Conservation (phyloP, 2,888 invertebrate species). For the Eurois occulta region DNA sequence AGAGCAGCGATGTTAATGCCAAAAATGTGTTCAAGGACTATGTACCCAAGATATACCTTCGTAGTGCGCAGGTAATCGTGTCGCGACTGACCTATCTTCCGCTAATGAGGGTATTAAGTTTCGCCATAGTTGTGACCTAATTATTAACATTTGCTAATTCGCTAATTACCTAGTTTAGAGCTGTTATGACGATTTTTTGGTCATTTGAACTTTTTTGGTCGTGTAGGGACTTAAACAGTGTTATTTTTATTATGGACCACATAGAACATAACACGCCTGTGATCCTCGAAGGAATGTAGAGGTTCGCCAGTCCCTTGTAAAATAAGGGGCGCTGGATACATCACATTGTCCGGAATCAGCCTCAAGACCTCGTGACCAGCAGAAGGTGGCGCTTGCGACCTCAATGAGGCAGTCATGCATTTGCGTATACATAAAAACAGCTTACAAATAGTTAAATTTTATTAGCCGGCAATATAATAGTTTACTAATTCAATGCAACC, state of each 20-base stretch:
- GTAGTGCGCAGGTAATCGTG: not conserved
- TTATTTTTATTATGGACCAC: not conserved
- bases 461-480: not conserved
- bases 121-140: slow-evolving; percentile 20
- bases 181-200: not conserved
- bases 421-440: not conserved
- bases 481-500: not conserved
- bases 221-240: not conserved
- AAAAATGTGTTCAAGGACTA: too few relatives aligned
- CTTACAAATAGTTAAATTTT: not conserved
- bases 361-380: not conserved
- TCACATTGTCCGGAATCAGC: not conserved
- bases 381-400: not conserved
- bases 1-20: not conserved
- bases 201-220: not conserved
- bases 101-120: slow-evolving; percentile 30
- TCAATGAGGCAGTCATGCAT: not conserved
- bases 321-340: not conserved
- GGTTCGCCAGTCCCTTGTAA: not conserved
- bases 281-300: not conserved
- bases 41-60: not conserved
- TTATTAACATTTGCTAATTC: slow-evolving; percentile 23
- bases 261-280: not conserved
- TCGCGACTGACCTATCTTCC: not conserved
- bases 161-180: slow-evolving; percentile 8